These are phyloP conservation scores for Tiaroga cobitis DNA, from an alignment of 2,797 vertebrate species.

Conservation along the genomic window DNA sequence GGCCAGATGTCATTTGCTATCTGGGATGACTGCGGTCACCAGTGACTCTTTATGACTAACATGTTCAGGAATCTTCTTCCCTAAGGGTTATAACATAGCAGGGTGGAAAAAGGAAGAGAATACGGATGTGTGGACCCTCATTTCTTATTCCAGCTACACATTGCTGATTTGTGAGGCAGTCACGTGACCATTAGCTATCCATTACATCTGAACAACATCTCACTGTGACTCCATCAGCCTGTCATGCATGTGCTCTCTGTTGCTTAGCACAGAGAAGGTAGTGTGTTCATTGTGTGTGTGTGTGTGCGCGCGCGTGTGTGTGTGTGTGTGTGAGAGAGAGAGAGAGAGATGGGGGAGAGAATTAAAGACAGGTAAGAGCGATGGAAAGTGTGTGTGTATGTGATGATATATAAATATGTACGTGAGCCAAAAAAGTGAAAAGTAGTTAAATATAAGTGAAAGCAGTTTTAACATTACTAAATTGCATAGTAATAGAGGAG, in stretches of 20 bases:
- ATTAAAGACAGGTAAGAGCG: not conserved
- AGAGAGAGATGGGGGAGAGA: not conserved
- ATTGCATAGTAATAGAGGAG: not conserved
- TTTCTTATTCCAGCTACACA: not conserved
- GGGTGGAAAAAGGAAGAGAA: not conserved
- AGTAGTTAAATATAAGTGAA: no score
- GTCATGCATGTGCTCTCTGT: conserved; percentile 17
- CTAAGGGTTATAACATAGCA: not conserved
- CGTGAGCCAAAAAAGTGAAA: not conserved
- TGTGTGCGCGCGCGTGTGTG: no score
- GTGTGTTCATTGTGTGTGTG: not conserved
- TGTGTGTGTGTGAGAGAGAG: not conserved
- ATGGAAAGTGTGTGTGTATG: not conserved
- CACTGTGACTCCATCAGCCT: conserved; percentile 37
- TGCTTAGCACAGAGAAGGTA: conserved; percentile 26
- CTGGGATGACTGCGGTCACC: not conserved
- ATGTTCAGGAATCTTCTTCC: not conserved
- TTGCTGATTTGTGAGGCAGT: conserved; percentile 10
- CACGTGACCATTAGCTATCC: conserved; percentile 42
- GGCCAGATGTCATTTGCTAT: no score
- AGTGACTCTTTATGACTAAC: not conserved
- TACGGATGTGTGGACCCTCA: not conserved
- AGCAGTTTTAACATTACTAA: not conserved
- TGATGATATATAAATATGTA: not conserved
- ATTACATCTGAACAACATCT: conserved; percentile 51